Evolutionary conservation across 2,888 invertebrate species (phyloP), one percentile per base, ranked within the genome.

Genomic region (Drosophila incognita): DNA sequence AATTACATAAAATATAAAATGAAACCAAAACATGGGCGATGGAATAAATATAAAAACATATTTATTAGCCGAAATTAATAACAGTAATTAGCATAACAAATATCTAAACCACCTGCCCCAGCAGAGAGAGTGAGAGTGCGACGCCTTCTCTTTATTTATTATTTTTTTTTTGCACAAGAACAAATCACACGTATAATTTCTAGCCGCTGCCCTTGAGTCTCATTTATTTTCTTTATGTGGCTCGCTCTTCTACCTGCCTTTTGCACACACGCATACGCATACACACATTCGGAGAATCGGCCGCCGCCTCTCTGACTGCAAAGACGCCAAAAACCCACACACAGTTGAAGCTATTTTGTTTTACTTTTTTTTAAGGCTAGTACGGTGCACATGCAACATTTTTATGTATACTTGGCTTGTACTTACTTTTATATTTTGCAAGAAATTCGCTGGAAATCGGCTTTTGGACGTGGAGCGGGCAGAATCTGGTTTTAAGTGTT

Each of bases 151-250:
- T 60, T 33, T 64, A 52, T 76, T 61, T 69, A 38, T 70, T 40
- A n/a, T 15, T 24, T 46, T 0, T 0, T 71, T 69, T 74, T 61
- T 48, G 60, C 71, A 71, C 79, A 79, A 82, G 65, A 79, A 79
- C 82, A 80, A 80, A 74, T 74, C 79, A 62, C 49, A 71, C 68
- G 58, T 71, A 67, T 70, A 78, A 83, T 86, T 83, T 88, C 62
- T 81, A 71, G 78, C 83, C 75, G 90, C 83, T 80, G 90, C 88
- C 85, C 85, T 85, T 85, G 90, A 85, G 78, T 76, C 71, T 74
- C 71, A 75, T 75, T 81, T 89, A 69, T 70, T 40, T 69, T 57
- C 42, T 40, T 54, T 36, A 40, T 57, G 57, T 31, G 29, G 49
- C 58, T 70, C 71, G 65, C 60, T 72, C 71, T 83, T 82, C 77